Conservation (phyloP, 2,113 vertebrate species). For the Orientallactaga bullata region DNA sequence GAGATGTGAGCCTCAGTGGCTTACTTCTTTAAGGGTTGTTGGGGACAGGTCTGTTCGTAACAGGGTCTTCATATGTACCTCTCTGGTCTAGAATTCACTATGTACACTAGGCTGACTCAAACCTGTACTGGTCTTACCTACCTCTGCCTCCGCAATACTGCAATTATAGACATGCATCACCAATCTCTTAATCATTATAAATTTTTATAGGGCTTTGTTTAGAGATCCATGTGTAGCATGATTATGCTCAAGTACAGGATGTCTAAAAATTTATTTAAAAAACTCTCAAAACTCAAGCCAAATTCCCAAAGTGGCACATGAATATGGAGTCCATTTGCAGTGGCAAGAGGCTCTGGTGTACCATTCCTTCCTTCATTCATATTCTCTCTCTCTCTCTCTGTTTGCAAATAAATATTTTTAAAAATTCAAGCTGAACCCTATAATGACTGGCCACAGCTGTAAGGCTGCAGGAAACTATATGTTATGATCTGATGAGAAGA, state of each 20-base stretch:
- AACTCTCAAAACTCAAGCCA: neutral
- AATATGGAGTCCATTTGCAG: too few species aligned
- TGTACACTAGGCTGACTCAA: neutral
- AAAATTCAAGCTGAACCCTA: too few species aligned
- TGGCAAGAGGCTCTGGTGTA: too few species aligned
- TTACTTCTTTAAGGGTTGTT: neutral
- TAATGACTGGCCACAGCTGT: too few species aligned
- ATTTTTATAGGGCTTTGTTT: neutral
- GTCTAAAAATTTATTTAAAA: neutral
- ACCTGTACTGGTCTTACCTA: neutral
- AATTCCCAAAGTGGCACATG: too few species aligned
- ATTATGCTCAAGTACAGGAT: neutral
- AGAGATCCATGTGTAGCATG: neutral
- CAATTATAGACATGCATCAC: neutral
- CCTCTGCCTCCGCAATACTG: neutral
- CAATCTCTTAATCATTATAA: neutral
- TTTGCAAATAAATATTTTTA: too few species aligned
- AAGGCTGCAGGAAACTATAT: too few species aligned
- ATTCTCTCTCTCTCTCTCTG: too few species aligned
- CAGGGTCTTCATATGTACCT: neutral
- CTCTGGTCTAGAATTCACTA: neutral
- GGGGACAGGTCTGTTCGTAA: too few species aligned
- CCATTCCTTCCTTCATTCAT: too few species aligned
- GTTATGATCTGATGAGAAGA: too few species aligned
- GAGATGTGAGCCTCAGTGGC: neutral